Evolutionary conservation across 2,888 invertebrate species (phyloP), one percentile per base, ranked within the genome.

Genomic region (Macrostomum cliftonense): DNA sequence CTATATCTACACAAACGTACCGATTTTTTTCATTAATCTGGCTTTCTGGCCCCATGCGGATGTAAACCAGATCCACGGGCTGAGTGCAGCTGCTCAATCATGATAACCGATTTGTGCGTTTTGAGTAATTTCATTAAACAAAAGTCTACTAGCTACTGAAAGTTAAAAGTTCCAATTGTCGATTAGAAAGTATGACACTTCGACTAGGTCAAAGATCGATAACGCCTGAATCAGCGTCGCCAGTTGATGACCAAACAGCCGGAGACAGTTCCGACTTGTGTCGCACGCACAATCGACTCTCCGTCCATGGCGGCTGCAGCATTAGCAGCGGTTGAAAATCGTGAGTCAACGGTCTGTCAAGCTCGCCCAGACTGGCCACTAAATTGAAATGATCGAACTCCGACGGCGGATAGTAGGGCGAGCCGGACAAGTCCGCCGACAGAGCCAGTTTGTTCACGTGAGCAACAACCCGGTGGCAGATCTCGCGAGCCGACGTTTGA

Each of bases 261-360:
- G 69, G 67, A 44, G 70, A 55, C 20, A 71, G 52, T 52, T 66
- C 86, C 61, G 85, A 84, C 67, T 86, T 87, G 65, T 84, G 81
- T 46, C 91, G 75, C 2, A 95, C 89, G 70, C 86, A 91, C 53
- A 95, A 73, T 51, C 87, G 76, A 1, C 93, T 93, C 64, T 84
- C 84, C 55, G 84, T 80, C 91, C 93, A 93, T 0, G 91, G 91
- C 68, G 87, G 87, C 67, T 91, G 89, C 47, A 95, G 74, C 28
- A 28, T 28, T 59, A 85, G 83, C 19, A 93, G 73, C 0, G 89
- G 87, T 61, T 84, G 82, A 67, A 89, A 93, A 67, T 93, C 93
- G 63, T 93, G 89, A 4, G 89, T 74, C 7, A 95, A 75, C 62
- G 93, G 88, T 51, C 93, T 76, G 63, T 95, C 93, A 37, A 91